These are phyloP conservation scores for Terrapene triunguis DNA, from an alignment of 2,113 vertebrate species.

Conservation along the genomic window DNA sequence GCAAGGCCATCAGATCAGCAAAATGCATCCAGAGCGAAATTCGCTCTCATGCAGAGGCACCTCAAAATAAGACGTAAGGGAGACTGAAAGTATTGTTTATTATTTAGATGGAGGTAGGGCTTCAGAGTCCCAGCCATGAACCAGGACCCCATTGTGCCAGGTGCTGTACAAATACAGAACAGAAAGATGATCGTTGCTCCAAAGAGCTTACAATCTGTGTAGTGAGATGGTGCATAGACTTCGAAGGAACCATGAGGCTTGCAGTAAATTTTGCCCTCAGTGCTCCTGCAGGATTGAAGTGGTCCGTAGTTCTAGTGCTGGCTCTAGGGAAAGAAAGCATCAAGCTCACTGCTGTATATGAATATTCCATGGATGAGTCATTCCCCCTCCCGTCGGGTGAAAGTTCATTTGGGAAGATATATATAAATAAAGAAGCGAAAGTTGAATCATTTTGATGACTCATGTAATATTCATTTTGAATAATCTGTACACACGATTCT, in stretches of 20 bases:
- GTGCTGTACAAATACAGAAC: neutral
- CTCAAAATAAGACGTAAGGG: neutral
- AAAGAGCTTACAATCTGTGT: neutral
- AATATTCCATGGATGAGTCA: neutral
- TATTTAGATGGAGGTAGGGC: neutral
- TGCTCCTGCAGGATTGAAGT: accelerated
- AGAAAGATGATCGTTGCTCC: neutral
- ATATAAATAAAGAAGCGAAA: conserved; percentile 66
- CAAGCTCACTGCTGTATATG: neutral
- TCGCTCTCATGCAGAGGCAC: neutral
- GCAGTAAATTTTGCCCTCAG: neutral
- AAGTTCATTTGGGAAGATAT: conserved; percentile 45
- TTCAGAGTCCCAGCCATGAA: neutral
- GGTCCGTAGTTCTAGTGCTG: neutral
- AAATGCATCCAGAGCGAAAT: neutral
- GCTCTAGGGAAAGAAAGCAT: neutral
- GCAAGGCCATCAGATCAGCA: neutral
- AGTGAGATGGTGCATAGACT: accelerated
- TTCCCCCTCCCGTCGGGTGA: conserved; percentile 22
- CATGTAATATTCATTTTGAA: conserved; percentile 72
- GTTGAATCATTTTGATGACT: conserved; percentile 55
- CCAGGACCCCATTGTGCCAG: neutral
- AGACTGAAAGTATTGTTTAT: neutral
- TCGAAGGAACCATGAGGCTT: neutral
- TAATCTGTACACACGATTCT: conserved; percentile 62